phyloP scores from a whole-genome alignment of 2,797 vertebrate species.

The Myiothlypis coronata region DNA sequence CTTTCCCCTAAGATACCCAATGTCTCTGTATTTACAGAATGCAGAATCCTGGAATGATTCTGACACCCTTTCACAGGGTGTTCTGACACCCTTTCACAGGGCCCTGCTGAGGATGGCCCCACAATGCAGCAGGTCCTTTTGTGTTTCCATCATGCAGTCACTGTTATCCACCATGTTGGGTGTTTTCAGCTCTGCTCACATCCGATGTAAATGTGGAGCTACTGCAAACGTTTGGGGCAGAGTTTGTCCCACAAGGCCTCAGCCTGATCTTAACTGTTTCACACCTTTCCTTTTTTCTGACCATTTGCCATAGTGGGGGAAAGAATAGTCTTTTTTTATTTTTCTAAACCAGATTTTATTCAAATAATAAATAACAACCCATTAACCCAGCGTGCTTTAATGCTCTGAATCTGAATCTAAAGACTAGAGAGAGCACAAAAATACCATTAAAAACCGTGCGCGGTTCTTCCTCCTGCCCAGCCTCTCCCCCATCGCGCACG shows the following conservation, averaged over 20 bases:
- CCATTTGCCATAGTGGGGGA: neutral
- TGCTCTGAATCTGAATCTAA: conserved; percentile 60
- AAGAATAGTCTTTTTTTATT: neutral
- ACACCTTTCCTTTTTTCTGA: neutral
- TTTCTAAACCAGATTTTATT: conserved; percentile 35
- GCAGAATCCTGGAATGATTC: neutral
- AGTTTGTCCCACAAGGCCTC: neutral
- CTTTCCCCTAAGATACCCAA: neutral
- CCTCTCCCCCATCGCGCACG: conserved; percentile 67
- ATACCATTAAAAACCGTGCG: conserved; percentile 71
- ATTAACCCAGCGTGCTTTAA: conserved; percentile 68
- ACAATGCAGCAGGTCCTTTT: neutral
- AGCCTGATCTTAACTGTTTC: neutral
- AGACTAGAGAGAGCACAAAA: conserved; percentile 62
- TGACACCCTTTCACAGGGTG: accelerated
- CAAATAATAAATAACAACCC: conserved; percentile 54
- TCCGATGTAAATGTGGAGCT: neutral
- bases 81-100: accelerated
- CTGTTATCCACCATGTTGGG: neutral
- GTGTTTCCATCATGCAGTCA: neutral
- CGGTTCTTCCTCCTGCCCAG: conserved; percentile 71
- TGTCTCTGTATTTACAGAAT: accelerated
- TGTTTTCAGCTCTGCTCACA: neutral
- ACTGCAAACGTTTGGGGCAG: neutral
- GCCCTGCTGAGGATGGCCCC: neutral